A percentile compares a stretch with the other conserved stretches of the same genome.
phyloP scores from a whole-genome alignment of 2,113 vertebrate species.

The Callipepla squamata region DNA sequence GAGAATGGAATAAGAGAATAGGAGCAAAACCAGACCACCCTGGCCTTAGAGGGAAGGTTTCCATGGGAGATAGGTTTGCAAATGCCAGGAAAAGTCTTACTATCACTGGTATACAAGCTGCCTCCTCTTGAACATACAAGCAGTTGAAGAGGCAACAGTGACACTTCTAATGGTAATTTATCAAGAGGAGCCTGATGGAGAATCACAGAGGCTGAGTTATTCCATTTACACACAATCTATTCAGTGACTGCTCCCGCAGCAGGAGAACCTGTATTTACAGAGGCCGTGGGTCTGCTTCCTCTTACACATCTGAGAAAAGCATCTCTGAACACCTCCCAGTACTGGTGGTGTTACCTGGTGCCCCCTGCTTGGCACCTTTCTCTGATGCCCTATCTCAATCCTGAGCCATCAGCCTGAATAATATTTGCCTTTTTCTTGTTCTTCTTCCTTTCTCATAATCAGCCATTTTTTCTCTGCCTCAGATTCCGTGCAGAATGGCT shows the following conservation, averaged over 20 bases:
- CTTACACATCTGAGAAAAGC: not conserved
- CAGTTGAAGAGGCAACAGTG: not conserved
- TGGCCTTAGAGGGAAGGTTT: not conserved
- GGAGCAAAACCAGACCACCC: not conserved
- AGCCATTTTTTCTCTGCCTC: not conserved
- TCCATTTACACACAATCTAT: not conserved
- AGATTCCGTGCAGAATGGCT: not conserved
- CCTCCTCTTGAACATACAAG: not conserved
- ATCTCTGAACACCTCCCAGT: not conserved
- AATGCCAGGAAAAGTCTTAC: not conserved
- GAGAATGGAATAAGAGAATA: not conserved
- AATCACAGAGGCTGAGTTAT: not conserved
- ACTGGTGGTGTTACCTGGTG: not conserved
- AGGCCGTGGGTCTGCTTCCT: not conserved
- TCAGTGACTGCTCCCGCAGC: not conserved
- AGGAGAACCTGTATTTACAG: not conserved
- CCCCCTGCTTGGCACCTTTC: not conserved
- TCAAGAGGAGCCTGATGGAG: not conserved
- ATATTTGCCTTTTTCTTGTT: not conserved
- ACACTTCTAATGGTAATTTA: not conserved
- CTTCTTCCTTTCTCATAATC: accelerated
- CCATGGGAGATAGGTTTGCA: not conserved
- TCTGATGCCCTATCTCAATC: not conserved
- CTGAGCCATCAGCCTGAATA: not conserved
- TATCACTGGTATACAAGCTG: not conserved